Percentiles rank a stretch among this genome's conserved stretches.
phyloP scores from a whole-genome alignment of 2,888 invertebrate genomes.

The Agrochola circellaris region DNA sequence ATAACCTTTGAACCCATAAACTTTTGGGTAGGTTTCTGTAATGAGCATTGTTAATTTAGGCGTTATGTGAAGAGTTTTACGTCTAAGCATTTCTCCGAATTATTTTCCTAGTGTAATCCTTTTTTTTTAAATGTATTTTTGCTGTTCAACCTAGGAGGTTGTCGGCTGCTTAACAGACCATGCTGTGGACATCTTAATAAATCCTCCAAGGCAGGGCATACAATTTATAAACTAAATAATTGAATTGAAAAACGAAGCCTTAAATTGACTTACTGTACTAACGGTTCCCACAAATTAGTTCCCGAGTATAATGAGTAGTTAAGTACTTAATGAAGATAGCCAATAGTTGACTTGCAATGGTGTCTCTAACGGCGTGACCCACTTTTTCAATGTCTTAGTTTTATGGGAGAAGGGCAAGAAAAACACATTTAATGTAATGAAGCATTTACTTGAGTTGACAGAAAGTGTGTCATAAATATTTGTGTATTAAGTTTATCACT shows the following conservation, averaged over 20 bases:
- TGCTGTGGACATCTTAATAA: background rate
- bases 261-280: background rate
- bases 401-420: constrained; percentile 62
- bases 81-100: background rate
- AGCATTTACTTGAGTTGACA: constrained; percentile 55
- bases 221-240: background rate
- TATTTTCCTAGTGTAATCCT: background rate
- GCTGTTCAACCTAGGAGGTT: fast-evolving
- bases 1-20: background rate
- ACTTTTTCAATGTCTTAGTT: constrained; percentile 54
- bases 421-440: constrained; percentile 62
- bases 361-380: constrained; percentile 47
- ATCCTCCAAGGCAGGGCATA: background rate
- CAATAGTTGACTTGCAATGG: constrained; percentile 51
- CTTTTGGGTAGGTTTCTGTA: background rate
- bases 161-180: background rate
- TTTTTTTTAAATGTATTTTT: no score
- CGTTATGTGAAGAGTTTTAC: background rate
- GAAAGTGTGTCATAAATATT: constrained; percentile 56
- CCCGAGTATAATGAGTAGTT: background rate
- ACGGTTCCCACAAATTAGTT: constrained; percentile 20
- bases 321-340: constrained; percentile 40
- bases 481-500: constrained; percentile 55
- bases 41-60: background rate
- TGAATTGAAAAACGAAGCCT: background rate